These are phyloP conservation scores for Ammospiza nelsoni DNA, from an alignment of 2,113 vertebrate genomes.

Conservation along the genomic window DNA sequence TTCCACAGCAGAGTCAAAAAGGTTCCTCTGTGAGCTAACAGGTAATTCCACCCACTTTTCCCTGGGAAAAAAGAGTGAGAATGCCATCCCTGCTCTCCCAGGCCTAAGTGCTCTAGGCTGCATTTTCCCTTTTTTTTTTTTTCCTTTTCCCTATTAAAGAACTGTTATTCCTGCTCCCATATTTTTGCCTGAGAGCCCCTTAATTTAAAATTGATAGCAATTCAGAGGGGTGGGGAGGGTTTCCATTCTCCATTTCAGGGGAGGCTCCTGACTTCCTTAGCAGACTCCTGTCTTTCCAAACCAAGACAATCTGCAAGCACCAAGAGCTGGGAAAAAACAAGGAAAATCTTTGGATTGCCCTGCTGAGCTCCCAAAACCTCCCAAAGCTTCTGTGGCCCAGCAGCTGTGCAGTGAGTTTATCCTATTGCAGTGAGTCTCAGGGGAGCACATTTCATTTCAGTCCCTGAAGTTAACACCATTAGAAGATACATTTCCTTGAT, in stretches of 20 bases:
- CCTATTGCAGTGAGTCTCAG: neutral
- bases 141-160: no score
- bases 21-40: neutral
- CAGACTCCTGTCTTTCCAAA: no score
- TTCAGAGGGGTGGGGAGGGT: no score
- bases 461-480: constrained; percentile 49
- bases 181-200: no score
- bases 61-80: neutral
- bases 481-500: constrained; percentile 68
- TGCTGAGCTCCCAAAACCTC: neutral
- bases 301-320: neutral
- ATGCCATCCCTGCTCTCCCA: neutral
- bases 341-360: neutral
- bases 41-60: neutral
- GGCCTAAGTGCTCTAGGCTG: neutral
- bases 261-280: no score
- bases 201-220: no score
- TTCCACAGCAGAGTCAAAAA: neutral
- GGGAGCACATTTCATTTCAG: constrained; percentile 36
- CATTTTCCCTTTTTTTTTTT: neutral
- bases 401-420: neutral
- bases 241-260: no score
- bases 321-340: neutral
- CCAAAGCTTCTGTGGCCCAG: neutral
- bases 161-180: no score